Conservation (phyloP, 2,888 invertebrate genomes). For the Drosophila incognita region DNA sequence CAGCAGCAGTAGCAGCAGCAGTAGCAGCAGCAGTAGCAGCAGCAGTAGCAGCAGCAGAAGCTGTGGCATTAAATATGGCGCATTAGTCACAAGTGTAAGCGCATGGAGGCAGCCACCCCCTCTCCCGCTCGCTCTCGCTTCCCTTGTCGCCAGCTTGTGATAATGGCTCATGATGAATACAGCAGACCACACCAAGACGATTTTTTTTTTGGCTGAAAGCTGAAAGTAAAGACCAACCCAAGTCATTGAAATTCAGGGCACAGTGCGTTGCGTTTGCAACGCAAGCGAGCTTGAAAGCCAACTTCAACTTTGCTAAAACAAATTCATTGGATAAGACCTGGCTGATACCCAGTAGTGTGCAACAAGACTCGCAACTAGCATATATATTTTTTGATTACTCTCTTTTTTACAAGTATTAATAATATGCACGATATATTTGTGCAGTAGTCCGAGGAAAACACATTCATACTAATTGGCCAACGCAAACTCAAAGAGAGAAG, state of each 20-base stretch:
- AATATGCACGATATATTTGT: not conserved
- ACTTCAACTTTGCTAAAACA: not conserved
- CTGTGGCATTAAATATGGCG: constrained; percentile 71
- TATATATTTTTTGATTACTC: not conserved
- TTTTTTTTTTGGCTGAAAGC: constrained; percentile 14
- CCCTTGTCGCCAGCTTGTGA: constrained; percentile 76
- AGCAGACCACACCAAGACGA: constrained; percentile 71
- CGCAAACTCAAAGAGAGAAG: not conserved
- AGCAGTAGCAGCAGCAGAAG: constrained; percentile 32
- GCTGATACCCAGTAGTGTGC: not conserved
- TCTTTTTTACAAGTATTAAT: not conserved
- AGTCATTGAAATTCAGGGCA: constrained; percentile 57
- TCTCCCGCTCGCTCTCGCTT: not conserved
- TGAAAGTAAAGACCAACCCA: constrained; percentile 32
- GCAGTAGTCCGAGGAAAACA: not conserved
- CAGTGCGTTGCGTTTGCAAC: constrained; percentile 59
- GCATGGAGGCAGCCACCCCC: constrained; percentile 37
- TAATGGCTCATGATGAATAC: constrained; percentile 81
- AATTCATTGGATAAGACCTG: constrained; percentile 4
- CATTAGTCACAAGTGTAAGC: constrained; percentile 77
- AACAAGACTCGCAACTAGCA: no score
- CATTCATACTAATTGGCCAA: not conserved
- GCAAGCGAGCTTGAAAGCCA: constrained; percentile 16
- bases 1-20: constrained; percentile 1
- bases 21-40: constrained; percentile 33